These are phyloP conservation scores for Xylophagus ater DNA, from an alignment of 2,888 invertebrate species.

Conservation along the genomic window DNA sequence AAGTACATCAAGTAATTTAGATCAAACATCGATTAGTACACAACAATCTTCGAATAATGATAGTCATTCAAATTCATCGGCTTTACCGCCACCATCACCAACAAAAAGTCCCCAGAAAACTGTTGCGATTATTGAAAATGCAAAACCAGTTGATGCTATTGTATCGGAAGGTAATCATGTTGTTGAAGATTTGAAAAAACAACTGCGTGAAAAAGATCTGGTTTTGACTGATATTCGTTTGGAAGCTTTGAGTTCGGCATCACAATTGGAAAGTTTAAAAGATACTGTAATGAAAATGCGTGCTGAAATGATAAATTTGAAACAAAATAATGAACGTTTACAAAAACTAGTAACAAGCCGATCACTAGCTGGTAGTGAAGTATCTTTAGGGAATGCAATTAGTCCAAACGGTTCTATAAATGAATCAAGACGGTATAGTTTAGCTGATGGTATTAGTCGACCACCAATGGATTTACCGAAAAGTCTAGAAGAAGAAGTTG, in stretches of 20 bases:
- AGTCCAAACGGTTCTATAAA: conserved; percentile 39
- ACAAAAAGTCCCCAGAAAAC: conserved; percentile 40
- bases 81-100: conserved; percentile 32
- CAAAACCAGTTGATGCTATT: conserved; percentile 39
- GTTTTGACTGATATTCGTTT: conserved; percentile 91
- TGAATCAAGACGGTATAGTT: conserved; percentile 48
- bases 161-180: conserved; percentile 37
- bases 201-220: conserved; percentile 89
- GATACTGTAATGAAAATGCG: conserved; percentile 97
- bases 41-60: conserved; percentile 17
- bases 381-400: conserved; percentile 43
- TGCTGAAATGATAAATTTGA: conserved; percentile 86
- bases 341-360: conserved; percentile 71
- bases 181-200: conserved; percentile 79
- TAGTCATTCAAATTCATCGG: too few species aligned
- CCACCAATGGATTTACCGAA: conserved; percentile 39
- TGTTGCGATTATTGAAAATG: conserved; percentile 38
- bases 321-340: conserved; percentile 91
- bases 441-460: conserved; percentile 43
- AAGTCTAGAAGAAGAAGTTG: conserved; percentile 34
- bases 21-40: conserved; percentile 33
- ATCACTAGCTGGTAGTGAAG: conserved; percentile 51
- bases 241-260: conserved; percentile 93
- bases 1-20: conserved; percentile 19
- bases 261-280: conserved; percentile 90